Evolutionary conservation across 2,113 vertebrate species (phyloP).

Genomic region (Sisor rabdophorus): DNA sequence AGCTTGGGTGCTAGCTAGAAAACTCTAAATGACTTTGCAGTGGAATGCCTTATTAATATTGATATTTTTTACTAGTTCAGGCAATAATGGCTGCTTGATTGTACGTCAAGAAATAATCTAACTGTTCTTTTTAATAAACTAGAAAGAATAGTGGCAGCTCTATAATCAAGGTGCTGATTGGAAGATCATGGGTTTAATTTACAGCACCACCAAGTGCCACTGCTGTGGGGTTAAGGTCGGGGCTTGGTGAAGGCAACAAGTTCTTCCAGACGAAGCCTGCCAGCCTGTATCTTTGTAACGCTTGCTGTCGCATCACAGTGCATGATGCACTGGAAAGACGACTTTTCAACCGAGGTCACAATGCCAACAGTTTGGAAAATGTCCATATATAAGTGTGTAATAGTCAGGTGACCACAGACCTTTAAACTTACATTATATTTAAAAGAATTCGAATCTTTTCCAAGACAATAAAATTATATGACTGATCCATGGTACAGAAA

Average conservation of each 20-base stretch:
- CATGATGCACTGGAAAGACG: neutral
- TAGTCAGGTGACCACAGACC: neutral
- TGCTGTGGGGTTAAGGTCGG: no score
- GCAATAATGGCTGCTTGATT: neutral
- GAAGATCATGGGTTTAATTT: no score
- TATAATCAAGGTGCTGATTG: no score
- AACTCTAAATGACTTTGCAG: neutral
- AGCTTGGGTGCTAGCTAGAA: neutral
- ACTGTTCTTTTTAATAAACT: no score
- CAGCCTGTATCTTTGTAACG: neutral
- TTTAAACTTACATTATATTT: neutral
- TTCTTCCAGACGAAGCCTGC: slow-evolving; percentile 1
- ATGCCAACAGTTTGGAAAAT: neutral
- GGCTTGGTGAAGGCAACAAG: neutral
- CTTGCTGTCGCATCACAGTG: neutral
- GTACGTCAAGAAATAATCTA: no score
- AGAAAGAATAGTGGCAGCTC: no score
- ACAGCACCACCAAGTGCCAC: no score
- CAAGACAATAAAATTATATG: neutral
- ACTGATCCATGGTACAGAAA: neutral
- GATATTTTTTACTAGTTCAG: neutral
- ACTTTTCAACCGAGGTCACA: neutral
- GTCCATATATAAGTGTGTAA: no score
- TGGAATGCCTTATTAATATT: neutral
- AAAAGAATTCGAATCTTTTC: no score